Base-by-base conservation (phyloP, 2,113 vertebrate genomes). In the Uria lomvia region DNA sequence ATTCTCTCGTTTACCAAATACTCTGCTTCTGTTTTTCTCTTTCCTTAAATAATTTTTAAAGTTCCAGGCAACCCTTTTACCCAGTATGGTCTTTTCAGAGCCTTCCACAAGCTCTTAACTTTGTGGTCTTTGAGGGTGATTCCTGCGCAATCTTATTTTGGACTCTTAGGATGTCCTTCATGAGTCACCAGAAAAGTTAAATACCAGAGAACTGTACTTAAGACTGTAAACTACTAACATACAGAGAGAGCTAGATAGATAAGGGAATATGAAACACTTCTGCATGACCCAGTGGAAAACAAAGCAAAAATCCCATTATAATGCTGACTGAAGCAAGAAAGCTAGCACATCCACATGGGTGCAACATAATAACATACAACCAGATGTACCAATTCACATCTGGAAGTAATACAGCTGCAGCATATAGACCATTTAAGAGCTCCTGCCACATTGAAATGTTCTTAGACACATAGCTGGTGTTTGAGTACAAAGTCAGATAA, bases 21-120 rank as follows among this genome's bases (percentile, higher is more conserved):
- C 76, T 89, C 34, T 84, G 26, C 27, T 96, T 93, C 47, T 82
- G 30, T 70, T 96, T 90, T 93, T 79, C 42, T 90, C 93, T 67
- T 91, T 83, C 65, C 27, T 65, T 85, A 91, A 85, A 66, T 78
- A 90, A 58, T 67, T 72, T 84, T 34, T 82, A 75, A 30, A 67
- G n/a, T 75, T 93, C 52, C 50, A 87, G 43, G 22, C 27, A 63
- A 67, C 3, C 1, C 2, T 65, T 71, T 92, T 90, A 53, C 16
- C 27, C 47, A 86, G 3, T 55, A 66, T 36, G 56, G 24, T 74
- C 42, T 75, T 87, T 81, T 67, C 56, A 67, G 74, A 85, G 66
- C 29, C 32, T 87, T 77, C 45, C 36, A 38, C 18, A 42, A 59
- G 4, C 20, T 81, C 20, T 58, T 56, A 66, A 49, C 26, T 73